A percentile compares a stretch with the other conserved stretches of the same genome.
phyloP scores from a whole-genome alignment of 2,888 invertebrate species.

The Philhelius pedissequus region DNA sequence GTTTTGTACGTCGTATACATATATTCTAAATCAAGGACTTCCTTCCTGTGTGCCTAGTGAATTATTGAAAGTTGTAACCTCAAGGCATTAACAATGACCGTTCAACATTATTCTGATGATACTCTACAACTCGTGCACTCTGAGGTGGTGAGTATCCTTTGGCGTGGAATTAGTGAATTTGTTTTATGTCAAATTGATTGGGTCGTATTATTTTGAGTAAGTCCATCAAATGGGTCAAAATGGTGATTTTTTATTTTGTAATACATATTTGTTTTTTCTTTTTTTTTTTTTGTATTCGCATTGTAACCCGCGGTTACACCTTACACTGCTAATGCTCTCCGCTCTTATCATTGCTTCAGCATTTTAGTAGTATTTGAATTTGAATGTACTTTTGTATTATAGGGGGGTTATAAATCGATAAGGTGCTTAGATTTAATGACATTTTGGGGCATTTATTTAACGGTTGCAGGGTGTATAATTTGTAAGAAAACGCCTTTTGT shows the following conservation, averaged over 20 bases:
- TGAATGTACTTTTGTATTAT: not conserved
- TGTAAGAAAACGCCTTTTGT: not conserved
- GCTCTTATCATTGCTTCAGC: slow-evolving; percentile 38
- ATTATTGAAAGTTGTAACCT: slow-evolving; percentile 57
- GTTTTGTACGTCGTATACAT: no score
- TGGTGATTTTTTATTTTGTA: slow-evolving; percentile 18
- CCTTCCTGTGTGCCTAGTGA: slow-evolving; percentile 25
- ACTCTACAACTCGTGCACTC: no score
- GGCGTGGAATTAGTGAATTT: slow-evolving; percentile 44
- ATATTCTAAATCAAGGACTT: slow-evolving; percentile 11
- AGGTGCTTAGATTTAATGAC: slow-evolving; percentile 3
- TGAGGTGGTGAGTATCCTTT: slow-evolving; percentile 19
- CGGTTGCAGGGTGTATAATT: not conserved
- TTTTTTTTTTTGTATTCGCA: not conserved
- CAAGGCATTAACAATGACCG: slow-evolving; percentile 59
- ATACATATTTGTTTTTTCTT: slow-evolving; percentile 2
- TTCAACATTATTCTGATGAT: not conserved
- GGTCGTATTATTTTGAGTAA: slow-evolving; percentile 59
- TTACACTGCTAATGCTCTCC: slow-evolving; percentile 39
- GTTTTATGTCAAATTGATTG: slow-evolving; percentile 67
- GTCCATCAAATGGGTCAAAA: slow-evolving; percentile 56
- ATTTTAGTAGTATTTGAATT: not conserved
- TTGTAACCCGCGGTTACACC: no score
- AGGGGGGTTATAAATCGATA: slow-evolving; percentile 13
- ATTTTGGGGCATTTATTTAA: not conserved